Conservation (phyloP, 1,140 invertebrate species). For the Mesaphorura yosii region DNA sequence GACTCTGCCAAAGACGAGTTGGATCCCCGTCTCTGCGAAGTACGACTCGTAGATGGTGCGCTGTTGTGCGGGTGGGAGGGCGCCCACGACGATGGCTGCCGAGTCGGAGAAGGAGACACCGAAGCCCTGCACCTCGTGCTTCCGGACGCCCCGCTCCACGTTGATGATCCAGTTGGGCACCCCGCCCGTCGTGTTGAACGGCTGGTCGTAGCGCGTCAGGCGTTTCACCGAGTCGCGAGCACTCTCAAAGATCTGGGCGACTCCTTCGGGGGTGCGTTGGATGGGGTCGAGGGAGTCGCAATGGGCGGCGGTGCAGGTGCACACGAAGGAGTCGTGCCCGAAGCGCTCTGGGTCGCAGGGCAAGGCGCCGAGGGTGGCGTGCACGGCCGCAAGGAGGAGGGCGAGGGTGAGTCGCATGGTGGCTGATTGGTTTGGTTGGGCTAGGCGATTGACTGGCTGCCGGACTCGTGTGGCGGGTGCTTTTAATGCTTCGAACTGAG, state of each 20-base stretch:
- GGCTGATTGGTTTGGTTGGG: no score
- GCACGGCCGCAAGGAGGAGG: no score
- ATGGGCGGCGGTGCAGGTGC: slow-evolving; percentile 39
- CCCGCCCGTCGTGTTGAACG: no score
- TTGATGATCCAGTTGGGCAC: no score
- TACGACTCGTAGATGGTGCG: slow-evolving; percentile 31
- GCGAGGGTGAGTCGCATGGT: no score
- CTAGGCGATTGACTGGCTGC: no score
- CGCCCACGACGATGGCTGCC: slow-evolving; percentile 30
- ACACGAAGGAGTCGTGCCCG: slow-evolving; percentile 33
- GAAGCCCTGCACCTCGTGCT: slow-evolving; percentile 44
- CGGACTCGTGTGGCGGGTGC: no score
- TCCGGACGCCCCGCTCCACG: no score
- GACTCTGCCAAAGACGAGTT: slow-evolving; percentile 42
- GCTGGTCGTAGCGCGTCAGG: no score
- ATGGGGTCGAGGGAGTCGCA: slow-evolving; percentile 34
- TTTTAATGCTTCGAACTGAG: no score
- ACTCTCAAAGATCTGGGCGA: slow-evolving; percentile 4
- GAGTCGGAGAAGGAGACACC: slow-evolving; percentile 47
- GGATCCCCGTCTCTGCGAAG: slow-evolving; percentile 36
- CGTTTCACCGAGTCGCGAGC: slow-evolving; percentile 1
- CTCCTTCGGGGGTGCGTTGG: not conserved
- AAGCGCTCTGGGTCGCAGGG: no score
- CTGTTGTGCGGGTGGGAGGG: slow-evolving; percentile 39
- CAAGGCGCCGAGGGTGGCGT: no score